Conservation (phyloP, 2,888 invertebrate species). For the Eupeodes luniger region DNA sequence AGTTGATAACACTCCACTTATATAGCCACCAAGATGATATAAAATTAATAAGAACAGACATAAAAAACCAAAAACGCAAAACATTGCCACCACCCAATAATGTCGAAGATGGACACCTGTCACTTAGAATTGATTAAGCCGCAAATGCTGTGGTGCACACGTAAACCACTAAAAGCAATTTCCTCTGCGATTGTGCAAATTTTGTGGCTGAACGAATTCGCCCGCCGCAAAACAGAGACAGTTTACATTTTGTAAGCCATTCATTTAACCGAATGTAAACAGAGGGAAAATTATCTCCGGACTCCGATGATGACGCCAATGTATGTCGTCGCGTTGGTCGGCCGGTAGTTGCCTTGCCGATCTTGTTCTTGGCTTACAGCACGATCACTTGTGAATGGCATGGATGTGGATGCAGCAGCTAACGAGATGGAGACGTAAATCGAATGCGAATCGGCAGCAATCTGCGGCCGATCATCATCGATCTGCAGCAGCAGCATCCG, state of each 20-base stretch:
- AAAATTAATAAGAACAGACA: slow-evolving; percentile 30
- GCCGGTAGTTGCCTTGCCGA: background rate
- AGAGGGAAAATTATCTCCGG: slow-evolving; percentile 59
- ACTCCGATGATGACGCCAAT: slow-evolving; percentile 3
- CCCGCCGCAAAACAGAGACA: slow-evolving; percentile 55
- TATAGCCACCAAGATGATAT: slow-evolving; percentile 22
- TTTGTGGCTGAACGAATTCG: slow-evolving; percentile 69
- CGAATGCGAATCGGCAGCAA: slow-evolving; percentile 67
- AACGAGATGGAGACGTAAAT: slow-evolving; percentile 76
- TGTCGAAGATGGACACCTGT: slow-evolving; percentile 64
- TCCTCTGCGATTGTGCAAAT: slow-evolving; percentile 76
- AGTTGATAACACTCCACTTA: slow-evolving; percentile 49
- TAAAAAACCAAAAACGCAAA: slow-evolving; percentile 8
- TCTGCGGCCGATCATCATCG: slow-evolving; percentile 68
- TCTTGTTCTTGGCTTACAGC: slow-evolving; percentile 49
- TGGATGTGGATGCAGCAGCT: slow-evolving; percentile 41
- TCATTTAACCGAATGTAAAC: slow-evolving; percentile 73
- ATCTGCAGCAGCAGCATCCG: slow-evolving; percentile 65
- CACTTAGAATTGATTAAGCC: slow-evolving; percentile 67
- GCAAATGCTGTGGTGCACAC: slow-evolving; percentile 47
- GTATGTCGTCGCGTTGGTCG: background rate
- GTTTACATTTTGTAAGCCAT: slow-evolving; percentile 74
- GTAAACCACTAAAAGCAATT: slow-evolving; percentile 76
- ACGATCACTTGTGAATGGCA: slow-evolving; percentile 50
- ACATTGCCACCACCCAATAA: slow-evolving; percentile 57